These are phyloP conservation scores for Pagrus major DNA, from an alignment of 2,113 vertebrate species.

Conservation along the genomic window DNA sequence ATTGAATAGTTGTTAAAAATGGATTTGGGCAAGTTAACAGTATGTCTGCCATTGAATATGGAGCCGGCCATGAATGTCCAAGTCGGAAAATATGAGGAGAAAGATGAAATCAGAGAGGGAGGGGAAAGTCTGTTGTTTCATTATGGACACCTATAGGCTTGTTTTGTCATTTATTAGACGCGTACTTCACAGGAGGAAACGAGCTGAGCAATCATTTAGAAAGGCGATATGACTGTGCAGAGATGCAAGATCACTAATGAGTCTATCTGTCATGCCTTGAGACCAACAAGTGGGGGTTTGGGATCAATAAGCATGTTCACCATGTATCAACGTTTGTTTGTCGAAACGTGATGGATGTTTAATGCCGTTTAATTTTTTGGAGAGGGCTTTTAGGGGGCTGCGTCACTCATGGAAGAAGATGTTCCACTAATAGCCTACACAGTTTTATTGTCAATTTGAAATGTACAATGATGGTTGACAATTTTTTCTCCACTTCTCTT, in stretches of 20 bases:
- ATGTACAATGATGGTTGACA: background rate
- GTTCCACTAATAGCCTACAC: conserved; percentile 21
- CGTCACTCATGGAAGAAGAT: conserved; percentile 68
- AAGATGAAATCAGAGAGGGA: background rate
- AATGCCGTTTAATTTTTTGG: conserved; percentile 28
- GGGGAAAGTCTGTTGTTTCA: background rate
- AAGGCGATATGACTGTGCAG: conserved; percentile 70
- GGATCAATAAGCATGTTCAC: conserved; percentile 54
- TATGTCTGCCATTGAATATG: background rate
- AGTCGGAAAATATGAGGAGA: background rate
- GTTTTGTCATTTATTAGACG: conserved; percentile 40
- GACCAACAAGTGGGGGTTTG: conserved; percentile 34
- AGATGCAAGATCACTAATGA: conserved; percentile 49
- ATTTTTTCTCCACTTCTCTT: background rate
- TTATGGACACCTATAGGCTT: too few species aligned
- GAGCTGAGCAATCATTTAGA: conserved; percentile 61
- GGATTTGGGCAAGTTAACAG: background rate
- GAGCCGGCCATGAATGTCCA: background rate
- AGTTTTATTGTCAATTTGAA: conserved; percentile 22
- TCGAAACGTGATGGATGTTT: conserved; percentile 58
- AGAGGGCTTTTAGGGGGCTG: conserved; percentile 47
- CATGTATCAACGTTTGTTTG: conserved; percentile 60
- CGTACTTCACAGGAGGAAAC: conserved; percentile 34
- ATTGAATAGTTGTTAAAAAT: background rate
- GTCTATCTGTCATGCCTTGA: conserved; percentile 53